phyloP scores from a whole-genome alignment of 2,888 invertebrate genomes.

The Dicranocentrus wangi region DNA sequence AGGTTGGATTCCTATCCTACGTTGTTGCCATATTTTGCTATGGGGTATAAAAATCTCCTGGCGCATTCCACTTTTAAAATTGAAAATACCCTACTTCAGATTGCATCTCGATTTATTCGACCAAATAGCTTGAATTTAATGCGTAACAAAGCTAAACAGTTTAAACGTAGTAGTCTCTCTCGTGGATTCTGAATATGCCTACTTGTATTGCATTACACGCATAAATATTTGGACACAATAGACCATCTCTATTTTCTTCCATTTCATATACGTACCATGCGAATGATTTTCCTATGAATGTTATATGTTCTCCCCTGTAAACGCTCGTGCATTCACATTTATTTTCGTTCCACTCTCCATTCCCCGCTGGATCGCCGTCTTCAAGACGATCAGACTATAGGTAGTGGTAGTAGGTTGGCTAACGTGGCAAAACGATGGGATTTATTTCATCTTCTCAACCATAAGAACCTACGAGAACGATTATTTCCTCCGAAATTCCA shows the following conservation, averaged over 20 bases:
- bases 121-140: slow-evolving; percentile 52
- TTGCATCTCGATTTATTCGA: slow-evolving; percentile 9
- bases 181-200: not conserved
- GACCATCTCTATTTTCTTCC: not conserved
- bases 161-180: slow-evolving; percentile 44
- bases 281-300: slow-evolving; percentile 2
- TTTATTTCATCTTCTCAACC: slow-evolving; percentile 44
- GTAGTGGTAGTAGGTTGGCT: slow-evolving; percentile 29
- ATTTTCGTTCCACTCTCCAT: not conserved
- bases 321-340: no score
- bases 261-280: not conserved
- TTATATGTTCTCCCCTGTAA: not conserved
- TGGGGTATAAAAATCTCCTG: no score
- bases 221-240: not conserved
- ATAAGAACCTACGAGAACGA: slow-evolving; percentile 45
- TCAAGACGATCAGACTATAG: slow-evolving; percentile 22
- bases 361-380: no score
- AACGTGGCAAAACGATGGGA: slow-evolving; percentile 62
- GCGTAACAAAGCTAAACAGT: slow-evolving; percentile 30
- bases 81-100: not conserved
- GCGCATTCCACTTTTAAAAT: no score
- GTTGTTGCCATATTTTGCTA: no score
- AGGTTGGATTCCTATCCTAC: no score
- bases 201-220: slow-evolving; percentile 1
- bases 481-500: slow-evolving; percentile 56